Evolutionary conservation across 2,797 vertebrate genomes (phyloP).

Genomic region (Betta splendens): DNA sequence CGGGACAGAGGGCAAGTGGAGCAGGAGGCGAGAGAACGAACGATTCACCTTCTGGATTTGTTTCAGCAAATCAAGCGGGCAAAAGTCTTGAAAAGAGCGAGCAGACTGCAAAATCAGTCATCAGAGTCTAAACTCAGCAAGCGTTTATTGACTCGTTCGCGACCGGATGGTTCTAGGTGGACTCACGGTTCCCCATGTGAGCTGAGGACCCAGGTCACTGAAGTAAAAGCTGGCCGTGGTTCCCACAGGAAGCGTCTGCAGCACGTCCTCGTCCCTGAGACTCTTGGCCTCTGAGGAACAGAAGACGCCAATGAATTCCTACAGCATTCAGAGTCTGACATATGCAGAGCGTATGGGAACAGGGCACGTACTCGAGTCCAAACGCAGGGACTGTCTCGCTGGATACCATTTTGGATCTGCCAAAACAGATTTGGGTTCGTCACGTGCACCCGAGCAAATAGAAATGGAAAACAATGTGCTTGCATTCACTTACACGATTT

Average conservation of each 20-base stretch:
- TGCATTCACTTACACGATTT: conserved; percentile 85
- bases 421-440: conserved; percentile 8
- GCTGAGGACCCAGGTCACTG: conserved; percentile 91
- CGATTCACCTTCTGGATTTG: not conserved
- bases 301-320: conserved; percentile 5
- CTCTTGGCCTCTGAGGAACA: conserved; percentile 86
- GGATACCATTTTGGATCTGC: conserved; percentile 95
- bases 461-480: not conserved
- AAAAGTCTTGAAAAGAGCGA: no score
- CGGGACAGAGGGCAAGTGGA: conserved; percentile 64
- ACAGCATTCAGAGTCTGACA: conserved; percentile 2
- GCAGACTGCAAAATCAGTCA: not conserved
- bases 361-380: conserved; percentile 89
- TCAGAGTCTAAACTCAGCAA: not conserved
- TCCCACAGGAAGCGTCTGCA: conserved; percentile 94
- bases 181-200: conserved; percentile 91
- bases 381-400: conserved; percentile 91
- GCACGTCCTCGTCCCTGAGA: conserved; percentile 91
- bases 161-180: no score
- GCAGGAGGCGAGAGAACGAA: conserved; percentile 65
- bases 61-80: not conserved
- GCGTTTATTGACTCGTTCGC: no score
- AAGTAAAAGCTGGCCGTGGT: conserved; percentile 95
- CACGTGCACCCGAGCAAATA: not conserved
- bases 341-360: conserved; percentile 1